Evolutionary conservation across 2,888 invertebrate genomes (phyloP), one percentile per base, ranked within the genome.

Genomic region (Matsumyia berberina): DNA sequence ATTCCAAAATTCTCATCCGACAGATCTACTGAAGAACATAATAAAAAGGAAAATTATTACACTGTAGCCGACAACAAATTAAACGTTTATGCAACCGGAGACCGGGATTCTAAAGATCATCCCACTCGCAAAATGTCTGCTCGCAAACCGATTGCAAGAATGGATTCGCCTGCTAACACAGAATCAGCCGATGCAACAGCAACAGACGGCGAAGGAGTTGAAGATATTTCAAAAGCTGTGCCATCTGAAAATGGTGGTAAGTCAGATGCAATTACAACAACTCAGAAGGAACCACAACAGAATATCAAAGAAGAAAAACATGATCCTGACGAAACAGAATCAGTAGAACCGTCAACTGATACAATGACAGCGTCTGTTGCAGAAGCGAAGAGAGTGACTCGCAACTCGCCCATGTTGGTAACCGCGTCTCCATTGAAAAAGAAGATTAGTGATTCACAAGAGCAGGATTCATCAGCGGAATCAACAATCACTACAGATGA

Each of bases 91-190:
- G 53, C 11, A 55, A 55, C 37, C n/a, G 7, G 5, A 9, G 12
- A 8, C 9, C 8, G n/a, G 17, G 53, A n/a, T 4, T 15, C 19
- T 33, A 31, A 19, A n/a, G 39, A n/a, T 8, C 15, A 33, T n/a
- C n/a, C n/a, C n/a, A n/a, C n/a, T n/a, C n/a, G n/a, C n/a, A 12
- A 39, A 42, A 83, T 83, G 83, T 83, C 83, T 19, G 83, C 83
- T 44, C 73, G 83, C 15, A 83, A 83, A 37, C 73, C 83, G 53
- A 42, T 83, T 0, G 83, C 83, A 19, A 78, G 83, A 29, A 83
- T 83, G 83, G 83, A 83, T 33, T 57, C 57, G 6, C 37, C 79
- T 33, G 49, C 57, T 44, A 37, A 11, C 0, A 55, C 42, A 42
- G 72, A 60, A 33, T 37, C 37, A 19, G 11, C 31, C 8, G 53